Base-by-base conservation (phyloP, 2,113 vertebrate species). In the Cynocephalus volans region DNA sequence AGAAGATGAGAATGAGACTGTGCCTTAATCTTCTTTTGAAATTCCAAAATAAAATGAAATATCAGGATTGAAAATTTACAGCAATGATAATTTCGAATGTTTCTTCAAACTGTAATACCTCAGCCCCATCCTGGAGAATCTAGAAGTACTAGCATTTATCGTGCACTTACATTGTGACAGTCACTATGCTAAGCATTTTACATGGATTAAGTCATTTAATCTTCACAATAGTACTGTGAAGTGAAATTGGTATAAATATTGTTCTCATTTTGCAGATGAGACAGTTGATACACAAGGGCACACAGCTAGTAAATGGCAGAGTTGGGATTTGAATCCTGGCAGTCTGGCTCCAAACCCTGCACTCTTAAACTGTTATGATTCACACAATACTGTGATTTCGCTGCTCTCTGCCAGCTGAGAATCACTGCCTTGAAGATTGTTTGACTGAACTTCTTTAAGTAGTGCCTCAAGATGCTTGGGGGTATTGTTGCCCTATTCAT, bases 31-130 rank as follows among this genome's bases (percentile, higher is more conserved):
- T 81, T 86, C 7, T 64, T 54, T 65, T 89, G 18, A 80, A 62
- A 69, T 75, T 79, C 15, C 31, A 79, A 92, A 92, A 60, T 65
- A 69, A 94, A 84, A 52, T 79, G 64, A 84, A 56, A 6, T 85
- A 28, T 82, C 19, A 28, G n/a, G 7, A 18, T 50, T 69, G 82
- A 62, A 84, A 23, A 70, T 52, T 65, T 64, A 13, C 15, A 83
- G 64, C 15, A 84, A 17, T 84, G 65, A 31, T 87, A 72, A 52
- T n/a, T 89, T 91, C 76, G 75, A 72, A 23, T 48, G n/a, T 28
- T 83, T 73, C 81, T 69, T 23, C 28, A 80, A 67, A 41, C 23
- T n/a, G 3, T 12, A 28, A 4, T 12, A 28, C 41, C 4, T 54
- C 45, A 65, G 5, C 11, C 8, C 81, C 26, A 9, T 72, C n/a